Conservation (phyloP, 2,888 invertebrate genomes). For the Busseola fusca region DNA sequence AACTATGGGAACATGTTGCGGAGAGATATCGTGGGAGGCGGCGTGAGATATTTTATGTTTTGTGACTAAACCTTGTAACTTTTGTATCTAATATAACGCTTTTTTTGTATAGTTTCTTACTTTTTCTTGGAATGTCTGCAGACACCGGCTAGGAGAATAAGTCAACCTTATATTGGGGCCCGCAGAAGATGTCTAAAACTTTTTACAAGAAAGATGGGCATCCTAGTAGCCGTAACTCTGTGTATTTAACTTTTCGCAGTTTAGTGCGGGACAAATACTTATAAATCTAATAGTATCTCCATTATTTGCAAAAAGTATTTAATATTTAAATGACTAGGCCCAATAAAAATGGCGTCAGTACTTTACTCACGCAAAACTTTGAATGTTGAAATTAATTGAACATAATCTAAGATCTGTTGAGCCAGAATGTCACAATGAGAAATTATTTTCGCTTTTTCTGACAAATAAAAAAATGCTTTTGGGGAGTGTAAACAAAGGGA, state of each 20-base stretch:
- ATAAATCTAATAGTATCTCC: background rate
- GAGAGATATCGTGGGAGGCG: constrained; percentile 19
- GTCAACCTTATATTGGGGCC: constrained; percentile 1
- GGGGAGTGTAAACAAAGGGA: constrained; percentile 64
- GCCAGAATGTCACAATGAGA: constrained; percentile 62
- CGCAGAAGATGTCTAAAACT: constrained; percentile 1
- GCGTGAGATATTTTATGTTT: constrained; percentile 22
- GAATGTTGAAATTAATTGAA: constrained; percentile 56
- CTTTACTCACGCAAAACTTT: constrained; percentile 33
- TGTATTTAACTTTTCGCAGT: background rate
- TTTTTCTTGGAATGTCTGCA: constrained; percentile 21
- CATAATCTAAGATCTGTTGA: constrained; percentile 57
- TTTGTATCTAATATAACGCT: constrained; percentile 22
- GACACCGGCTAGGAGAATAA: constrained; percentile 4
- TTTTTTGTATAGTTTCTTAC: constrained; percentile 4
- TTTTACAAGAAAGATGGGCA: constrained; percentile 4
- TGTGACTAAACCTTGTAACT: constrained; percentile 28
- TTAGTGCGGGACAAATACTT: background rate
- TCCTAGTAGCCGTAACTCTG: background rate
- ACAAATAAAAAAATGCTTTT: constrained; percentile 59
- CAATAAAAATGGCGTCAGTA: constrained; percentile 4
- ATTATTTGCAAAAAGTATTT: constrained; percentile 5
- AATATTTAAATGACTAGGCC: background rate
- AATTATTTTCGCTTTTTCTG: constrained; percentile 65
- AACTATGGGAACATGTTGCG: constrained; percentile 26